Base-by-base conservation (phyloP, 2,888 invertebrate species). In the Drosophila greeni region DNA sequence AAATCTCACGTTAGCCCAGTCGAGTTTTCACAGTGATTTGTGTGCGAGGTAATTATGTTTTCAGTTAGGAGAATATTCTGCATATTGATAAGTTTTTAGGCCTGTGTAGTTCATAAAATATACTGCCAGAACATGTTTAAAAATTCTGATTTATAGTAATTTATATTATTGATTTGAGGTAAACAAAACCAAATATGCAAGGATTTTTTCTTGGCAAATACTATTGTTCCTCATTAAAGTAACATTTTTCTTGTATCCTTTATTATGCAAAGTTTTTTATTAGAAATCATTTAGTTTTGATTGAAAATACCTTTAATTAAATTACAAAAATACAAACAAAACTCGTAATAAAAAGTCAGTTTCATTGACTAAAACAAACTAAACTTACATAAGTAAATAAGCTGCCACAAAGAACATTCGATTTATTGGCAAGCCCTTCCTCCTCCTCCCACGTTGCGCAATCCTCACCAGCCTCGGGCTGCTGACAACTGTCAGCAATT, bases 401-500 rank as follows among this genome's bases (percentile, higher is more conserved):
- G 26, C 42, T 31, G 56, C 34, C 36, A n/a, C 23, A 14, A 53
- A 23, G 23, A 39, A 37, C 20, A 39, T 54, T 56, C 37, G 23
- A 54, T 54, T 39, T 39, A 56, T 54, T 56, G 56, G 56, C 37
- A 23, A 37, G 8, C 6, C 14, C 23, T 40, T 52, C 23, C 23
- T 2, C 6, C 31, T 37, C 20, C 9, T 2, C 40, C 40, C 37
- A 16, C 29, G 9, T 16, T 29, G 8, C 43, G 18, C 18, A 49
- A 56, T 53, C 26, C 23, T 36, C 34, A 62, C 20, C 45, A 31
- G 45, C 82, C 73, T 49, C 42, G n/a, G 66, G 82, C 73, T 5
- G 24, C 51, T 16, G 62, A 68, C 82, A 78, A 72, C 80, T 78
- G 77, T 78, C 74, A 70, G 54, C 74, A 80, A 74, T 72, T 74